These are phyloP conservation scores for Epinephelus awoara DNA, from an alignment of 2,797 vertebrate genomes.

Conservation along the genomic window DNA sequence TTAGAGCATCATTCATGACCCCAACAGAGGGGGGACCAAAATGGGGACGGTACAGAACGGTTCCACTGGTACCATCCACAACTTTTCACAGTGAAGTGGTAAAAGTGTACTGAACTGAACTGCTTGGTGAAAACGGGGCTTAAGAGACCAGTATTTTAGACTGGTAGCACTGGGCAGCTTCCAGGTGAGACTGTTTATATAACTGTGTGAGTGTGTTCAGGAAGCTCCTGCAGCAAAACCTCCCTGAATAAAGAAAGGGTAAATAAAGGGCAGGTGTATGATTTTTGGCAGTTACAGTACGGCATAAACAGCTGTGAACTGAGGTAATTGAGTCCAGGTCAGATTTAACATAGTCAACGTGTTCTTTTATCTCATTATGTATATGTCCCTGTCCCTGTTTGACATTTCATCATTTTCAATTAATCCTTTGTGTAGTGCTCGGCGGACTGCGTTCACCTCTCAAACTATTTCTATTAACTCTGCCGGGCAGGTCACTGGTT, in stretches of 20 bases:
- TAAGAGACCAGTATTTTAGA: neutral
- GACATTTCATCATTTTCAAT: conserved; percentile 60
- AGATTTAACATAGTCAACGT: conserved; percentile 27
- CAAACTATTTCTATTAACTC: conserved; percentile 50
- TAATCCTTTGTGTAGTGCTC: conserved; percentile 30
- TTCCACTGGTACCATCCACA: no score
- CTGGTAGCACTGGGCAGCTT: neutral
- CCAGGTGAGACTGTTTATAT: neutral
- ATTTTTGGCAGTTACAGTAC: neutral
- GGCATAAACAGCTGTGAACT: conserved; percentile 29
- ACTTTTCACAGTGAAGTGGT: no score
- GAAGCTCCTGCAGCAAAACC: neutral
- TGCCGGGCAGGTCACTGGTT: conserved; percentile 23
- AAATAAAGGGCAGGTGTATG: conserved; percentile 14
- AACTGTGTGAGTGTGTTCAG: neutral
- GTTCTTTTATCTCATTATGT: conserved; percentile 40
- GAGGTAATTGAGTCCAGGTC: conserved; percentile 23
- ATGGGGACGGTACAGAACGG: no score
- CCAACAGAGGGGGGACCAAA: no score
- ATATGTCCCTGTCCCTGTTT: conserved; percentile 39
- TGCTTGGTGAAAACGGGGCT: no score
- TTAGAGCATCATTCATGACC: no score
- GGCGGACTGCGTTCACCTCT: conserved; percentile 48
- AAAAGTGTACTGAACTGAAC: no score
- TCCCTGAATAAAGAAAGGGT: conserved; percentile 10